These are phyloP conservation scores for Branchipolynoe longqiensis DNA, from an alignment of 2,888 invertebrate species.

Conservation along the genomic window DNA sequence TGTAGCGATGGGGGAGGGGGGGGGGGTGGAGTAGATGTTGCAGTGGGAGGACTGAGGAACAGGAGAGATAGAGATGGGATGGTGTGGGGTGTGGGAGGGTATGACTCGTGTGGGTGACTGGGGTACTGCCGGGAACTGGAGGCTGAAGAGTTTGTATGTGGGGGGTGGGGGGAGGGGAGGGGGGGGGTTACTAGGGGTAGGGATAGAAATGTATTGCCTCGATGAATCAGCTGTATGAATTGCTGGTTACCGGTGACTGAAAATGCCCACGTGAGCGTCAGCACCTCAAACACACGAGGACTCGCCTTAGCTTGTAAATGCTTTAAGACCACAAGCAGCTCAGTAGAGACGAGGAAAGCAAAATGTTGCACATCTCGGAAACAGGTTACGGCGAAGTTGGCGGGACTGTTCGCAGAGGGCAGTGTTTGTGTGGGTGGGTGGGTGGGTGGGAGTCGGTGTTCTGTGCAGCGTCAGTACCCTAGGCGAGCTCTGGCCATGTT, in stretches of 20 bases:
- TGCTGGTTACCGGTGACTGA: too few relatives aligned
- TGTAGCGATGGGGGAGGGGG: not conserved
- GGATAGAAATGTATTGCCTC: too few relatives aligned
- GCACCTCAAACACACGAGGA: too few relatives aligned
- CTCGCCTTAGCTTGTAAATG: too few relatives aligned
- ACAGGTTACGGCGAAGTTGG: too few relatives aligned
- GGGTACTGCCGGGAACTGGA: not conserved
- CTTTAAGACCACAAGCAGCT: too few relatives aligned
- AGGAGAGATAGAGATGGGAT: not conserved
- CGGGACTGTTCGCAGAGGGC: too few relatives aligned
- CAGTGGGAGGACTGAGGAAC: not conserved
- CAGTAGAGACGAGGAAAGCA: too few relatives aligned
- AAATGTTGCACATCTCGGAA: too few relatives aligned
- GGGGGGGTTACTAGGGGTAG: not conserved
- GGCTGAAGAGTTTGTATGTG: not conserved
- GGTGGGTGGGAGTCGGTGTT: not conserved
- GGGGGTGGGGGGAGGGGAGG: not conserved
- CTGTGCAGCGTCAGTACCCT: constrained; percentile 9
- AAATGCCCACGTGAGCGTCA: too few relatives aligned
- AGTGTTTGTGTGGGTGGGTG: not conserved
- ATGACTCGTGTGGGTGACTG: not conserved
- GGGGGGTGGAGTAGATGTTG: not conserved
- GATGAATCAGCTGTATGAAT: too few relatives aligned
- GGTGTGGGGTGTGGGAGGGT: not conserved
- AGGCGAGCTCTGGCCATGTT: not conserved